These are phyloP conservation scores for Balearica regulorum DNA, from an alignment of 2,797 vertebrate species.

Conservation along the genomic window DNA sequence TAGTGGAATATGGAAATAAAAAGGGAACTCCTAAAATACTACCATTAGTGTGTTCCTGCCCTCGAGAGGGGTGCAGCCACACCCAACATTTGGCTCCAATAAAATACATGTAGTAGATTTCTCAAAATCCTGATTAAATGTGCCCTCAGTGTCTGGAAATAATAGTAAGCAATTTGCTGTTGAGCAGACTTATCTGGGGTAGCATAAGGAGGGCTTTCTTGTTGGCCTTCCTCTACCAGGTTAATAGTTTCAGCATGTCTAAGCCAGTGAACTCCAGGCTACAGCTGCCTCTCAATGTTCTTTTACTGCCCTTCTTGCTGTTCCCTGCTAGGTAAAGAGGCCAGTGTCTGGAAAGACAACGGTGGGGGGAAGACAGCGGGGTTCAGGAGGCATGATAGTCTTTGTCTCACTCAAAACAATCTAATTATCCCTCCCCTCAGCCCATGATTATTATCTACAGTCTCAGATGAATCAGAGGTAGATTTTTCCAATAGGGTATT, in stretches of 20 bases:
- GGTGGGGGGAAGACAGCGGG: background rate
- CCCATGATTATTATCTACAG: background rate
- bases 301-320: background rate
- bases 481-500: background rate
- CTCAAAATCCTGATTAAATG: background rate
- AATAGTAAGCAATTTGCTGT: background rate
- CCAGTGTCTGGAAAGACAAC: background rate
- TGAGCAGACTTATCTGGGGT: background rate
- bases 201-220: background rate
- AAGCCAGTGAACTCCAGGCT: background rate
- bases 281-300: background rate
- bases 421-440: background rate
- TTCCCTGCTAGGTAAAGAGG: background rate
- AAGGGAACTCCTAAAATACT: background rate
- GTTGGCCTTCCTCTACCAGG: background rate
- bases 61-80: no score
- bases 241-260: background rate
- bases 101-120: background rate
- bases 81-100: background rate
- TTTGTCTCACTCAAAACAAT: background rate
- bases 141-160: background rate
- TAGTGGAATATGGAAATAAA: background rate
- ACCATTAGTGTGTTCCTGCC: accelerated
- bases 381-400: background rate
- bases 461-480: background rate